Evolutionary conservation across 2,888 invertebrate genomes (phyloP).

Genomic region (Prosopocoilus inquinatus): DNA sequence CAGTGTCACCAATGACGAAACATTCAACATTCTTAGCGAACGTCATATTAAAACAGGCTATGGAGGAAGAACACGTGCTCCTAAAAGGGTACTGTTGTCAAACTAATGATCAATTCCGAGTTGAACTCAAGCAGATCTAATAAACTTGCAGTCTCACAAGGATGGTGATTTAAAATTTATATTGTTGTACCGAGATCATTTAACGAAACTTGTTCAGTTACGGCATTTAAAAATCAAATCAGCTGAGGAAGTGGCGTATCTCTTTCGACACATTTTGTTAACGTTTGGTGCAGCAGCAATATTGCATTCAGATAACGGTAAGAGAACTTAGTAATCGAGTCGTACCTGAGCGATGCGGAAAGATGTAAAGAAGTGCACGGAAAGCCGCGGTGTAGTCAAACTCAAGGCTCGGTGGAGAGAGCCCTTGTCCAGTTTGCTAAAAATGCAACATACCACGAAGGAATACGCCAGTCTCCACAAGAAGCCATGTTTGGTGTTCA

Average conservation of each 20-base stretch:
- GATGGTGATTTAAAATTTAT: neutral
- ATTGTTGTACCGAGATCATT: neutral
- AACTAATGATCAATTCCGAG: slow-evolving; percentile 2
- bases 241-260: too few species aligned
- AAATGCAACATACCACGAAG: slow-evolving; percentile 17
- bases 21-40: neutral
- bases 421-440: slow-evolving; percentile 19
- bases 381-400: too few species aligned
- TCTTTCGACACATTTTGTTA: too few species aligned
- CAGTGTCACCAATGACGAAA: too few species aligned
- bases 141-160: neutral
- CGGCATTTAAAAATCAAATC: neutral
- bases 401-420: too few species aligned
- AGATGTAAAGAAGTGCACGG: slow-evolving; percentile 15
- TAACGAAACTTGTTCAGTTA: neutral
- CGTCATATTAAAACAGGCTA: neutral
- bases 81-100: slow-evolving; percentile 4
- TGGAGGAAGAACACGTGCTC: neutral
- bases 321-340: neutral
- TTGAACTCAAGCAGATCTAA: slow-evolving; percentile 5
- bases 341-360: slow-evolving; percentile 5
- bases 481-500: neutral
- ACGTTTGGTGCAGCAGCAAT: neutral
- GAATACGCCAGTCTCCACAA: neutral
- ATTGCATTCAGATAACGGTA: neutral